Evolutionary conservation across 2,888 invertebrate genomes (phyloP).

Genomic region (Lasioglossum vierecki): DNA sequence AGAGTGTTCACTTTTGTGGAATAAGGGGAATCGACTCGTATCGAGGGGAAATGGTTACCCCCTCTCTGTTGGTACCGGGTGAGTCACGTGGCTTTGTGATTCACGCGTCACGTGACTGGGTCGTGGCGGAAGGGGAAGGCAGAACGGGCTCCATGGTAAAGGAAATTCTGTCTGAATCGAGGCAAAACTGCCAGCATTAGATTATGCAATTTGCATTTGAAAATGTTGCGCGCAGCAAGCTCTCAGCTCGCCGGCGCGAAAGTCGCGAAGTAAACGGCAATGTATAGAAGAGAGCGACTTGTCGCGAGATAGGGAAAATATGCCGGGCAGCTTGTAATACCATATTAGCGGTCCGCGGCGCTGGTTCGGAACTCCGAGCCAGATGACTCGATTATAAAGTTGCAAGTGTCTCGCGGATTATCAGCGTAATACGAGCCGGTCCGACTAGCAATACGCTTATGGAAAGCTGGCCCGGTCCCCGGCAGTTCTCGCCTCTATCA

Average conservation of each 20-base stretch:
- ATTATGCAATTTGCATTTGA: background rate
- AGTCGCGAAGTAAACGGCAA: background rate
- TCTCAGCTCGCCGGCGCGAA: background rate
- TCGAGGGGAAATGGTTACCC: no score
- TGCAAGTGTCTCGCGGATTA: slow-evolving; percentile 52
- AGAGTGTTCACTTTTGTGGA: background rate
- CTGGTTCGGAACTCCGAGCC: slow-evolving; percentile 11
- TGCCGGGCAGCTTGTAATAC: slow-evolving; percentile 14
- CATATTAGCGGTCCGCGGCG: slow-evolving; percentile 33
- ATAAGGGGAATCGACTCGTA: no score
- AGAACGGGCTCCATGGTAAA: no score
- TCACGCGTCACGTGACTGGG: no score
- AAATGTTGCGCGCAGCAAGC: background rate
- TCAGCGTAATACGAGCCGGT: slow-evolving; percentile 45
- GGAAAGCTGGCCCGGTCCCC: slow-evolving; percentile 34
- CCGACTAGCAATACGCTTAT: slow-evolving; percentile 45
- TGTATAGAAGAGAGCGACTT: background rate
- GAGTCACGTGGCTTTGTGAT: no score
- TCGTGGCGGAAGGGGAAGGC: no score
- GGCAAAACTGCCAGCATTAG: background rate
- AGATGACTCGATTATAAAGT: slow-evolving; percentile 51
- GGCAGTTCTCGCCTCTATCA: slow-evolving; percentile 15
- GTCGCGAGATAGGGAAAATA: background rate
- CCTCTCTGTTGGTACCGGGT: no score
- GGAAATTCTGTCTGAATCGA: no score